Evolutionary conservation across 2,113 vertebrate genomes (phyloP).

Genomic region (Otus sunia): DNA sequence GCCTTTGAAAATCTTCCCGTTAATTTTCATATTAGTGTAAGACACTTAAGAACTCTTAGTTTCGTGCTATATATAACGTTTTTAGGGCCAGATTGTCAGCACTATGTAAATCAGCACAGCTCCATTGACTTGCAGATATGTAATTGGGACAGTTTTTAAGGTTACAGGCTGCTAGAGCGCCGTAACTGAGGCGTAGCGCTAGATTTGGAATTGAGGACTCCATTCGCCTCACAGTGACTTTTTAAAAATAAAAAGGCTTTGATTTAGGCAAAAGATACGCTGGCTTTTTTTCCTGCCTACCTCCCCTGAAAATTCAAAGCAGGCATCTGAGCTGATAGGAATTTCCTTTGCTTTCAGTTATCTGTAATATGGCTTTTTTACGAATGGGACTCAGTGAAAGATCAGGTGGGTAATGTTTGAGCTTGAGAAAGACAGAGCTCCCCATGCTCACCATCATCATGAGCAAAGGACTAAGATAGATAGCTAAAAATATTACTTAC

Average conservation of each 20-base stretch:
- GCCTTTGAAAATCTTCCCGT: conserved; percentile 31
- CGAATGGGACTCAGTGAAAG: not conserved
- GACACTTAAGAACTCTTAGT: conserved; percentile 7
- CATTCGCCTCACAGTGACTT: not conserved
- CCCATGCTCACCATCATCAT: not conserved
- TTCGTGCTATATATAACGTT: not conserved
- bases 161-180: not conserved
- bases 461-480: not conserved
- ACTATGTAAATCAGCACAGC: conserved; percentile 43
- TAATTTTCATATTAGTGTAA: conserved; percentile 27
- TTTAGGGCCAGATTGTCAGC: conserved; percentile 45
- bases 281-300: not conserved
- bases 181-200: not conserved
- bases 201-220: not conserved
- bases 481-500: not conserved
- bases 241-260: not conserved
- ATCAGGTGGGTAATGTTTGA: not conserved
- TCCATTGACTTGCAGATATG: conserved; percentile 19
- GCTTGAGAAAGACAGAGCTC: not conserved
- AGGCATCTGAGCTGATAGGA: not conserved
- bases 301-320: not conserved
- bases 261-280: not conserved
- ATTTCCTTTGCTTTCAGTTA: not conserved
- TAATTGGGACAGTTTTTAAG: conserved; percentile 53
- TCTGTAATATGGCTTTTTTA: not conserved